Base-by-base conservation (phyloP, 2,888 invertebrate species). In the Apodemia hepburni region DNA sequence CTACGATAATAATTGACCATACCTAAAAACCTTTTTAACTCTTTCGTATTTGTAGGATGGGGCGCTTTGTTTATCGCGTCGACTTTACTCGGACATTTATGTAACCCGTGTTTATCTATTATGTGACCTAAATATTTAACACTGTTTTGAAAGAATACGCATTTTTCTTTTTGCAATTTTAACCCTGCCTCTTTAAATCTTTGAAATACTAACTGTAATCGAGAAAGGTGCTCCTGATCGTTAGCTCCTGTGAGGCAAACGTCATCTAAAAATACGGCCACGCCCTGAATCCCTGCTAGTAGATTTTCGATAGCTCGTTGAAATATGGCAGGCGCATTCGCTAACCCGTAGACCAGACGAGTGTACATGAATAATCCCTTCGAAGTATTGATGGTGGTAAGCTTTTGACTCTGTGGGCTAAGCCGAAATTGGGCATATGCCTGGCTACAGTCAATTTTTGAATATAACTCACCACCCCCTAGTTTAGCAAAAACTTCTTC, bases 1-100 rank as follows among this genome's bases (percentile, higher is more conserved):
- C 69, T 70, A 17, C 71, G 65, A 60, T 74, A 73, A 62, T 73
- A 74, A 66, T 73, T 74, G 3, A 71, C 64, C 0, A 75, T 29
- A 0, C 74, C 74, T 58, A 73, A 60, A 64, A 73, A 74, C 22
- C 69, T 59, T 61, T 74, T 69, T 7, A 73, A 60, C 42, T 69
- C 68, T 2, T 51, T 47, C 2, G 69, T 65, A 38, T 68, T 71
- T 1, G 59, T 66, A 0, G 73, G 76, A 0, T 33, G 59, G 0
- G 68, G 67, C 0, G 72, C 69, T 0, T 70, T 49, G 0, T 70
- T 12, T 9, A 74, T 73, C 5, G 76, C 73, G 12, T 70, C 27
- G 0, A 73, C 69, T 54, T 76, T 75, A 4, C 69, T 35, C 0
- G 65, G 64, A 9, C 64, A 66, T 1, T 67, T 70, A 18, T 61